Evolutionary conservation across 1,140 invertebrate genomes (phyloP), one percentile per base, ranked within the genome.

Genomic region (Eriosoma lanigerum): DNA sequence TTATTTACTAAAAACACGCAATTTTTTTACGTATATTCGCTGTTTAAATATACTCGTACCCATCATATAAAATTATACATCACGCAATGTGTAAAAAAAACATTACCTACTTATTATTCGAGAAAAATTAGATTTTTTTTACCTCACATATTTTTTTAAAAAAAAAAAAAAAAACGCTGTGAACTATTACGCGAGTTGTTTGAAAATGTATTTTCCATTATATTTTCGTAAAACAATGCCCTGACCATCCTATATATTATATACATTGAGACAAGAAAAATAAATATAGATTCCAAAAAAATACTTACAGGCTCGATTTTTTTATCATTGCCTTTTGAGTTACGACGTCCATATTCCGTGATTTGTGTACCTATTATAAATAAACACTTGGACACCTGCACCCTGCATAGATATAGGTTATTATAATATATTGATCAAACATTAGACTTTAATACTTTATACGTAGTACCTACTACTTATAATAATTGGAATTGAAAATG

Each of bases 251-350:
- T 48, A 68, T 24, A 46, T 68, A 48, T 3, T 48, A 48, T 10
- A 26, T 48, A 32, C 44, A 66, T 12, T 38, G 8, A 38, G 32
- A 4, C 32, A 38, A 38, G 8, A 38, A 38, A 38, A 4, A 38
- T 38, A 8, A 4, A 38, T 8, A 38, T 38, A 38, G 3, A 38
- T 4, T 3, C 32, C n/a, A n/a, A 38, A 38, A 4, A 38, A 62
- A 68, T 72, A 72, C 68, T 72, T 72, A 72, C 68, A 29, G 52
- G 46, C 50, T 52, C 29, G 68, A 50, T 17, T 72, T 72, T 72
- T 72, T 72, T 52, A 24, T 72, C 46, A 72, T 72, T 12, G 46
- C 46, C 19, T 72, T 72, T 72, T 72, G 68, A 52, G 46, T 72
- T 19, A 72, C 46, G 15, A 3, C 68, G 24, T 72, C 46, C 68